These are phyloP conservation scores for Agrochola circellaris DNA, from an alignment of 2,888 invertebrate genomes.

Conservation along the genomic window DNA sequence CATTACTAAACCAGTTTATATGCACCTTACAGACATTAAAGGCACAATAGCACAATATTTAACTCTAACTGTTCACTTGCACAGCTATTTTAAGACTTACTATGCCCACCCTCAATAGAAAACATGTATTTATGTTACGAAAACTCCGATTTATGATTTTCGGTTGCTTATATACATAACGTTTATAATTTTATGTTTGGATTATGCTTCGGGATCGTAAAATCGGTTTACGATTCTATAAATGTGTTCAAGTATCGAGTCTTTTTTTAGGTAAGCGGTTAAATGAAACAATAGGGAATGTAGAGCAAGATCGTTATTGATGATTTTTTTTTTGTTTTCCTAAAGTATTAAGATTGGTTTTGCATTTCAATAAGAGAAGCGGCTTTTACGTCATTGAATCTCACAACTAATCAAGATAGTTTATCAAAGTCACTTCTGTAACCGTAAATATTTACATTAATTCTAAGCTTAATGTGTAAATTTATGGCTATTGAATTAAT, in stretches of 20 bases:
- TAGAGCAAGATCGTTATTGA: conserved; percentile 28
- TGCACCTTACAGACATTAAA: conserved; percentile 30
- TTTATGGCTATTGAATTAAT: conserved; percentile 36
- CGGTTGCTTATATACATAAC: conserved; percentile 78
- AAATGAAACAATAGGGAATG: conserved; percentile 64
- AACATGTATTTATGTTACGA: conserved; percentile 58
- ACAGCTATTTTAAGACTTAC: conserved; percentile 48
- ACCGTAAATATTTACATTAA: conserved; percentile 46
- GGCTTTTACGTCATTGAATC: neutral
- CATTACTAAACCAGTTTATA: conserved; percentile 44
- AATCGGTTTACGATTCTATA: conserved; percentile 85
- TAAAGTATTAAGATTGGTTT: neutral
- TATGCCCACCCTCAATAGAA: conserved; percentile 64
- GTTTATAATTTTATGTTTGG: conserved; percentile 84
- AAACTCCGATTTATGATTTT: conserved; percentile 80
- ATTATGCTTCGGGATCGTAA: conserved; percentile 83
- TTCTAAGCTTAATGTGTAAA: conserved; percentile 2
- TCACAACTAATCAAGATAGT: neutral
- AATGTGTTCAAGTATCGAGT: conserved; percentile 80
- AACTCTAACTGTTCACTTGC: conserved; percentile 36
- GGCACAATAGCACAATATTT: conserved; percentile 55
- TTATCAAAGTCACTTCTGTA: conserved; percentile 17
- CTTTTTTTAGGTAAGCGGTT: conserved; percentile 68
- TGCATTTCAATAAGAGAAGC: neutral
- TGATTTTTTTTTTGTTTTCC: neutral